Evolutionary conservation across 2,113 vertebrate genomes (phyloP).

Genomic region (Pitta sordida): DNA sequence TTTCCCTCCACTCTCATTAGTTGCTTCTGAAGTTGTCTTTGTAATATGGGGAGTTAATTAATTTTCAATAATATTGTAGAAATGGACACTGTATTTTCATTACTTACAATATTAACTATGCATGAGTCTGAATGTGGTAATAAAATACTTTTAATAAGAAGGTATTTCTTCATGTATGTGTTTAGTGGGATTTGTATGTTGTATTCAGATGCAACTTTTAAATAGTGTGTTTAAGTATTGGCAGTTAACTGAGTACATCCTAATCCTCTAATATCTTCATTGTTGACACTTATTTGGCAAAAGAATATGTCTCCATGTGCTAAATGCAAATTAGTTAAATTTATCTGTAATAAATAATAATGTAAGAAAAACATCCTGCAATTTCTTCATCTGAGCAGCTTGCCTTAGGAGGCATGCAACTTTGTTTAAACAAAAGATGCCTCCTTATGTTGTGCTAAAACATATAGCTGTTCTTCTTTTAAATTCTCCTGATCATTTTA

Average conservation of each 20-base stretch:
- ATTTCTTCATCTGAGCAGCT: constrained; percentile 1
- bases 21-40: background rate
- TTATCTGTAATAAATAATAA: constrained; percentile 20
- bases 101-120: background rate
- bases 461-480: background rate
- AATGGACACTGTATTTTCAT: background rate
- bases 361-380: constrained; percentile 7
- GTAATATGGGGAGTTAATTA: background rate
- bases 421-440: background rate
- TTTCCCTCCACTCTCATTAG: background rate
- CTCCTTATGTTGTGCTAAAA: background rate
- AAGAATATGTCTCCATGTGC: background rate
- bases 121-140: background rate
- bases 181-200: background rate
- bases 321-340: constrained; percentile 11
- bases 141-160: background rate
- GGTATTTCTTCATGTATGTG: background rate
- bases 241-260: background rate
- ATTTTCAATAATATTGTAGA: background rate
- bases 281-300: background rate
- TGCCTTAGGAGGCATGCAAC: background rate
- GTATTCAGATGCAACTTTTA: background rate
- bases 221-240: background rate
- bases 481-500: background rate
- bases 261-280: background rate